phyloP scores from a whole-genome alignment of 92 coral and sea anemone species.

The Palythoa grandis region DNA sequence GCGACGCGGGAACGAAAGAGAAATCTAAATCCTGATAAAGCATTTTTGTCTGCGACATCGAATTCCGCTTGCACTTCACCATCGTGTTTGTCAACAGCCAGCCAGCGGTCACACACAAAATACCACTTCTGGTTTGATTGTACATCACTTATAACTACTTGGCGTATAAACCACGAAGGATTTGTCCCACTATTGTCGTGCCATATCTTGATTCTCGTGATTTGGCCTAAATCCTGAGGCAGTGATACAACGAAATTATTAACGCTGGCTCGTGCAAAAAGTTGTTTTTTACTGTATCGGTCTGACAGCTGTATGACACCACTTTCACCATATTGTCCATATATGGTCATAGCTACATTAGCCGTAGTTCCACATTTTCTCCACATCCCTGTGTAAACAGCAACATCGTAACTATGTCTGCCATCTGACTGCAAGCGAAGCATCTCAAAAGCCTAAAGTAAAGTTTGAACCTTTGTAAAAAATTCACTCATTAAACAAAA shows the following conservation, averaged over 20 bases:
- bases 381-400: slow-evolving; percentile 95
- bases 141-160: slow-evolving; percentile 67
- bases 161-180: slow-evolving; percentile 85
- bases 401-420: slow-evolving; percentile 70
- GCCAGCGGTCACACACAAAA: slow-evolving; percentile 88
- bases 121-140: slow-evolving; percentile 72
- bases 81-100: slow-evolving; percentile 88
- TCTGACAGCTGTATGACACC: slow-evolving; percentile 71
- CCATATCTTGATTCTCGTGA: slow-evolving; percentile 76
- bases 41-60: slow-evolving; percentile 69
- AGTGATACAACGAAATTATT: slow-evolving; percentile 76
- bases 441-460: slow-evolving; percentile 77
- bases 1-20: slow-evolving; percentile 80
- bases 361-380: slow-evolving; percentile 86
- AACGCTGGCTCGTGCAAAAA: slow-evolving; percentile 83
- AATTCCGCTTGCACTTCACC: slow-evolving; percentile 79
- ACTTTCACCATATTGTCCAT: slow-evolving; percentile 79
- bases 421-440: slow-evolving; percentile 73
- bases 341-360: slow-evolving; percentile 75
- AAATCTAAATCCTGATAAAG: slow-evolving; percentile 76
- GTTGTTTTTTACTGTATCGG: slow-evolving; percentile 66
- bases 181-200: slow-evolving; percentile 83
- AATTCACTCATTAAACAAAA: neutral
- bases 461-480: neutral
- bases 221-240: slow-evolving; percentile 72